Conservation (phyloP, 1,140 invertebrate genomes). For the Drosophila parabipectinata region DNA sequence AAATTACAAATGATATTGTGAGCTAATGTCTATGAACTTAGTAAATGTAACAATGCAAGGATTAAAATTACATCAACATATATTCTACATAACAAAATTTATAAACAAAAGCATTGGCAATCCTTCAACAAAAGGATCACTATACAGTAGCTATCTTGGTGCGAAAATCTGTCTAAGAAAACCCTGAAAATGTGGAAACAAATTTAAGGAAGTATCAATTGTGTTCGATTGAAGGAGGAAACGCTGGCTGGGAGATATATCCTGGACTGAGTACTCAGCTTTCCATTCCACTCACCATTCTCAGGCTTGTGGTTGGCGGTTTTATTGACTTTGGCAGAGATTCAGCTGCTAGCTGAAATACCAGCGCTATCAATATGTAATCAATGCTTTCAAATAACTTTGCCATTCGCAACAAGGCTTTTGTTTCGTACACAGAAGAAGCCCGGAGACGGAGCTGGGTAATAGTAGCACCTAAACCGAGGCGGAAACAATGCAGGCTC, state of each 20-base stretch:
- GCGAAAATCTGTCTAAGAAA: constrained; percentile 39
- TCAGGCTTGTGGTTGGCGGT: constrained; percentile 25
- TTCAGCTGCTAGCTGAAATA: constrained; percentile 6
- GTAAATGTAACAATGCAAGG: no score
- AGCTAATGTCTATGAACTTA: no score
- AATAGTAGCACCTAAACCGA: constrained; percentile 44
- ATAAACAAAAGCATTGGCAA: no score
- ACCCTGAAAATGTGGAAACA: constrained; percentile 18
- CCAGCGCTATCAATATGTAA: constrained; percentile 65
- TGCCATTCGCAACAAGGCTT: constrained; percentile 72
- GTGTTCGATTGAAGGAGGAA: constrained; percentile 7
- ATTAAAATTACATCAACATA: no score
- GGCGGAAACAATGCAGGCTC: constrained; percentile 51
- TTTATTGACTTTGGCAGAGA: constrained; percentile 24
- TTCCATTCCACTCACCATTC: neutral
- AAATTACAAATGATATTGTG: no score
- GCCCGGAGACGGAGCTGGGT: constrained; percentile 52
- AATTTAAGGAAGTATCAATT: constrained; percentile 68
- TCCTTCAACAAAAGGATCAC: no score
- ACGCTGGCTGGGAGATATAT: neutral
- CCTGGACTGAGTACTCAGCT: neutral
- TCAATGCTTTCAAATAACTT: constrained; percentile 78
- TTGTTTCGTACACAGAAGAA: constrained; percentile 67
- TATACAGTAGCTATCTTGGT: neutral
- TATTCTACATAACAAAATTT: no score